These are phyloP conservation scores for Ferdinandea cuprea DNA, from an alignment of 2,888 invertebrate species.

Conservation along the genomic window DNA sequence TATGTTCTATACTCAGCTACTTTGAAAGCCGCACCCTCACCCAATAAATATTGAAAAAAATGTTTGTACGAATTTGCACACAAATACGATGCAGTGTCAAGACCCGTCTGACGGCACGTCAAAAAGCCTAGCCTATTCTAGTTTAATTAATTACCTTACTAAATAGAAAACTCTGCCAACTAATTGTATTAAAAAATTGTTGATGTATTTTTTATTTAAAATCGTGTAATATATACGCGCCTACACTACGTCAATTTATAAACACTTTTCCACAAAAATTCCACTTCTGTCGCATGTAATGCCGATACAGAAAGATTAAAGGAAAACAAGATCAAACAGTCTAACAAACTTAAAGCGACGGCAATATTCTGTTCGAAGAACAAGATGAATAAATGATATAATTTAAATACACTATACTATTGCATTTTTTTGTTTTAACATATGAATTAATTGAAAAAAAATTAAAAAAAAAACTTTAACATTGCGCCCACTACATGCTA, in stretches of 20 bases:
- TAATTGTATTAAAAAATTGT: too few relatives aligned
- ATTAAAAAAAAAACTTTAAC: neutral
- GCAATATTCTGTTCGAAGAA: neutral
- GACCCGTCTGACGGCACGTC: conserved; percentile 58
- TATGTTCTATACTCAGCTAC: neutral
- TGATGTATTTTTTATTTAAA: too few relatives aligned
- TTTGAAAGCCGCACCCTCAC: conserved; percentile 61
- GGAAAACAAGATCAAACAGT: neutral
- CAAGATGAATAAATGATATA: too few relatives aligned
- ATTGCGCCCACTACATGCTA: neutral
- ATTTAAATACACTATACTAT: neutral
- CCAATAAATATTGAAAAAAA: conserved; percentile 27
- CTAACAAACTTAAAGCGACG: neutral
- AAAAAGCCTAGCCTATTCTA: too few relatives aligned
- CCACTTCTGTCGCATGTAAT: too few relatives aligned
- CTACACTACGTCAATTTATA: too few relatives aligned
- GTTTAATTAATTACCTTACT: conserved; percentile 16
- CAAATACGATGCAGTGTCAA: conserved; percentile 35
- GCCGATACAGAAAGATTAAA: too few relatives aligned
- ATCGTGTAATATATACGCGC: too few relatives aligned
- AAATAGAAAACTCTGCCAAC: conserved; percentile 22
- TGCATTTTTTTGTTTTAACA: neutral
- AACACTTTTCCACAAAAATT: too few relatives aligned
- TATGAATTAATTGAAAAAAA: neutral
- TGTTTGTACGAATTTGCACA: conserved; percentile 51